Evolutionary conservation across 2,888 invertebrate species (phyloP), one percentile per base, ranked within the genome.

Genomic region (Yponomeuta sedellus): DNA sequence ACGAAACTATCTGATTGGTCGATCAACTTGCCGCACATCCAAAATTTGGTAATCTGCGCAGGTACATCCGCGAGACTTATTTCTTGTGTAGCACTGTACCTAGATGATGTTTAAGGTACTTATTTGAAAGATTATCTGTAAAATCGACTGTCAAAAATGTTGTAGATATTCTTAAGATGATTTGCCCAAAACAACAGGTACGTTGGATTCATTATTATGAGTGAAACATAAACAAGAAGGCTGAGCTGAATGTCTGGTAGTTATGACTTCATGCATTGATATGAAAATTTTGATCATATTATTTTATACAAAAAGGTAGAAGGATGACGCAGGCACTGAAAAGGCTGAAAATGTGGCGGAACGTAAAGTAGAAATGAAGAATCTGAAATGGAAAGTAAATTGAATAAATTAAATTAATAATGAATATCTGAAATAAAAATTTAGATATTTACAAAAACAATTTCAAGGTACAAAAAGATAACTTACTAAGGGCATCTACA

Each of bases 371-470:
- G 44, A 52, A 52, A 5, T 52, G 16, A 52, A 52, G 44, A 52
- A 52, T 52, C 44, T 52, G 44, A 52, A 52, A 52, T 52, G 44
- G 16, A 52, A 52, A n/a, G n/a, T 52, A 52, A 52, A 4, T 52
- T 52, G 44, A 34, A 34, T 8, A 34, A 34, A 52, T 52, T 16
- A 5, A 52, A 52, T 52, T 16, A 16, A 16, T 4, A 4, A 3
- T 16, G 12, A 52, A 52, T 52, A 52, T 52, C 44, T 52, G 44
- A 52, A 12, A 52, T 52, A 52, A 16, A 52, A 52, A 16, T 39
- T 11, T 62, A 5, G 62, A 34, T 61, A 59, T 59, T 12, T 59
- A 59, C 25, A 59, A 59, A 19, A 59, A 20, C 8, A 52, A 52
- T 52, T 16, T 52, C 12, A 4, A 52, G 44, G 12, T 52, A 52